A percentile compares a stretch with the other conserved stretches of the same genome.
phyloP scores from a whole-genome alignment of 2,888 invertebrate species.

The Scotopteryx bipunctaria region DNA sequence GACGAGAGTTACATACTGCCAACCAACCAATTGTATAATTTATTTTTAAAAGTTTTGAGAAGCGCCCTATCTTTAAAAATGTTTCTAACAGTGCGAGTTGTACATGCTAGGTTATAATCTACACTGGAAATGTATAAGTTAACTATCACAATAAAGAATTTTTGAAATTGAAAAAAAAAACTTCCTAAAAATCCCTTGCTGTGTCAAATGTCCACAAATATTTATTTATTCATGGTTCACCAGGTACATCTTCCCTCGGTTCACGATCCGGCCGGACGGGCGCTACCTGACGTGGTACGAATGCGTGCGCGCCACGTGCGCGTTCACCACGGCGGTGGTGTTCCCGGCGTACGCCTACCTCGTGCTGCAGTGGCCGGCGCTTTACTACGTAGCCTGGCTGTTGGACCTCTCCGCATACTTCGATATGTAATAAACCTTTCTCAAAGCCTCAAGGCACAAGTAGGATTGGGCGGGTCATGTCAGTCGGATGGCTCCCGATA shows the following conservation, averaged over 20 bases:
- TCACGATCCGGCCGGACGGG: constrained; percentile 68
- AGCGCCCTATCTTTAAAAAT: too few relatives aligned
- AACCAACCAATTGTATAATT: too few relatives aligned
- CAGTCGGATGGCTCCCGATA: too few relatives aligned
- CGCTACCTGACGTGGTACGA: constrained; percentile 59
- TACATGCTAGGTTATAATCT: too few relatives aligned
- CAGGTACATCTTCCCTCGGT: constrained; percentile 71
- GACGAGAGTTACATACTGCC: too few relatives aligned
- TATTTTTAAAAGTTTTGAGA: too few relatives aligned
- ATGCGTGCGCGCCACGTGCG: constrained; percentile 61
- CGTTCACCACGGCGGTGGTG: constrained; percentile 52
- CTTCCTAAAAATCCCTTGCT: too few relatives aligned
- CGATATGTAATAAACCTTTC: constrained; percentile 53
- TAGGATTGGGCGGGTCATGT: too few relatives aligned
- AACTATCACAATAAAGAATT: too few relatives aligned
- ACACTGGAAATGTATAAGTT: too few relatives aligned
- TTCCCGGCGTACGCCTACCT: constrained; percentile 63
- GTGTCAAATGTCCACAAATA: not conserved
- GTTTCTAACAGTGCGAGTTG: too few relatives aligned
- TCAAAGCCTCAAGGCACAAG: not conserved
- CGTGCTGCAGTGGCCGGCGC: constrained; percentile 51
- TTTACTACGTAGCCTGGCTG: constrained; percentile 45
- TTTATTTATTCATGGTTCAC: not conserved
- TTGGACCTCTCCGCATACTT: constrained; percentile 58
- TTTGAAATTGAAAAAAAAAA: too few relatives aligned